These are phyloP conservation scores for Eubasilissa regina DNA, from an alignment of 1,140 invertebrate species.

Conservation along the genomic window DNA sequence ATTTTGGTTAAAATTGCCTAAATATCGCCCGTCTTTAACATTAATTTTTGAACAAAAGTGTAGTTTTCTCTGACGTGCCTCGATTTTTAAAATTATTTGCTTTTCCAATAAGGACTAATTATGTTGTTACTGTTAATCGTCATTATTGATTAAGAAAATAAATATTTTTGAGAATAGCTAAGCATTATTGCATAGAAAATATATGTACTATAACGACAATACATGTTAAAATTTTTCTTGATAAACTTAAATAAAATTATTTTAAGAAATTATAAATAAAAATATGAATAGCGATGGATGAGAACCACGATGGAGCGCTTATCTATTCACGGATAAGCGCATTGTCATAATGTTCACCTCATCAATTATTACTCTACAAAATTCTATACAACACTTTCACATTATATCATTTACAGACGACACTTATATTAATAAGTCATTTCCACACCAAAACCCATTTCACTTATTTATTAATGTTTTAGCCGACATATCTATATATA, in stretches of 20 bases:
- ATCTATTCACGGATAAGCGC: slow-evolving; percentile 1
- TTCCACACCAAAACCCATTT: slow-evolving; percentile 51
- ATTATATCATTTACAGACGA: slow-evolving; percentile 59
- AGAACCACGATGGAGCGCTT: slow-evolving; percentile 4
- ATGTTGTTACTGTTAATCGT: slow-evolving; percentile 26
- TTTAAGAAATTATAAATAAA: slow-evolving; percentile 50
- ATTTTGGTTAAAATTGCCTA: slow-evolving; percentile 29
- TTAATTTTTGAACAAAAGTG: neutral
- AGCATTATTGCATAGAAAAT: slow-evolving; percentile 49
- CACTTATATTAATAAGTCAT: slow-evolving; percentile 54
- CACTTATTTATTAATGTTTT: slow-evolving; percentile 31
- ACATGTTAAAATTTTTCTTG: slow-evolving; percentile 39
- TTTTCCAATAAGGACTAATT: slow-evolving; percentile 31
- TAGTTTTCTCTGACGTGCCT: slow-evolving; percentile 10
- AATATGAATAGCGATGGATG: slow-evolving; percentile 32
- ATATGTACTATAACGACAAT: slow-evolving; percentile 47
- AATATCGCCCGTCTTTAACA: slow-evolving; percentile 16
- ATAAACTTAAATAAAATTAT: slow-evolving; percentile 48
- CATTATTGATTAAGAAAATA: slow-evolving; percentile 46
- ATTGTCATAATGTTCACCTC: slow-evolving; percentile 9
- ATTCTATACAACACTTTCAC: slow-evolving; percentile 59
- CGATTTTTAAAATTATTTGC: slow-evolving; percentile 26
- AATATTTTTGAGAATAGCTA: slow-evolving; percentile 45
- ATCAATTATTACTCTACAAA: slow-evolving; percentile 40
- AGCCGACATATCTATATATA: slow-evolving; percentile 25